Evolutionary conservation across 2,113 vertebrate genomes (phyloP), one percentile per base, ranked within the genome.

Genomic region (Heliornis fulica): DNA sequence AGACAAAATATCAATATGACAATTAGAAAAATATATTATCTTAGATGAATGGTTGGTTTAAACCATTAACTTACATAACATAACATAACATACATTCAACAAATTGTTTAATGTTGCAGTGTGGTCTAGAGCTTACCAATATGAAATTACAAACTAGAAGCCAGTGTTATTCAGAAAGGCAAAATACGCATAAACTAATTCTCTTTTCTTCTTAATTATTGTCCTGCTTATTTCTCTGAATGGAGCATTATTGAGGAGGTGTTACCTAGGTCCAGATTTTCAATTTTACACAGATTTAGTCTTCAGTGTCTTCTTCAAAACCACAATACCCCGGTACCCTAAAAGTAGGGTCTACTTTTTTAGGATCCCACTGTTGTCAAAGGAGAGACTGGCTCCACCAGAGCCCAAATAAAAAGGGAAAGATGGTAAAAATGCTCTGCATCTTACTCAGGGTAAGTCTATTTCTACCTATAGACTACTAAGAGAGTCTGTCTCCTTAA

Each of bases 11-110:
- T 81, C 66, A 77, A 63, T 75, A 65, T 84, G 26, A 40, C 76
- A 50, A 92, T 86, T 64, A 75, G 29, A 90, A 71, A 82, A 92
- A 87, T 18, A 65, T 72, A 77, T 92, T 93, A 70, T 94, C 68
- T 74, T 60, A 60, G 63, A 77, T 85, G 36, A 88, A 84, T 74
- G 26, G 11, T 93, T 96, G 45, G 17, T 38, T 89, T 96, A 80
- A 92, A 72, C 20, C 28, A 89, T 96, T 82, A 83, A 69, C 57
- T 61, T 78, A 60, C 23, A 13, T 56, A 68, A 71, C 10, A 69
- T 61, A 59, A 93, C 56, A 66, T 68, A n/a, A n/a, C 70, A 66
- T 63, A 13, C 12, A 82, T 12, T 83, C 71, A 88, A 65, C 45
- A 94, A 81, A 68, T 34, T 85, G 14, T 74, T 85, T 66, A 69